Percentiles rank a stretch among this genome's conserved stretches.
Conservation (phyloP, 2,797 vertebrate genomes). For the Oophaga sylvatica region DNA sequence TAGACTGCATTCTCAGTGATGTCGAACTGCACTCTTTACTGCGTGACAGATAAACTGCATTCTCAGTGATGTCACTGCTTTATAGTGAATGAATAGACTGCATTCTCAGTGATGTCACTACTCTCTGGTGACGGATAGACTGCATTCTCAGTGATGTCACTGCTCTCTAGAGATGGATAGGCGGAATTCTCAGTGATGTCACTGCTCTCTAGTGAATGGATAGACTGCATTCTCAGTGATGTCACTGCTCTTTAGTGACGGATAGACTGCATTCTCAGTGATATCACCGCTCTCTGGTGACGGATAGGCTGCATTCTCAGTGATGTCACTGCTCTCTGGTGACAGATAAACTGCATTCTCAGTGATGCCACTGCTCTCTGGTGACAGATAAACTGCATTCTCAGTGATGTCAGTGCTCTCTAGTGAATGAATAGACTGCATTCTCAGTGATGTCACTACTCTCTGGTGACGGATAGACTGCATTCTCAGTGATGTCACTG, state of each 20-base stretch:
- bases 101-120: neutral
- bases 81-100: neutral
- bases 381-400: neutral
- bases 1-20: neutral
- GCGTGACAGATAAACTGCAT: neutral
- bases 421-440: neutral
- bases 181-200: neutral
- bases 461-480: neutral
- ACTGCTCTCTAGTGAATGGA: neutral
- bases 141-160: neutral
- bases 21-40: neutral
- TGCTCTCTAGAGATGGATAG: neutral
- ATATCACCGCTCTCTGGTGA: neutral
- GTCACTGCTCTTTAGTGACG: neutral
- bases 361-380: neutral
- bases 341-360: neutral
- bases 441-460: neutral
- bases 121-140: neutral
- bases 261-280: neutral
- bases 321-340: neutral
- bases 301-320: neutral
- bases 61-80: neutral
- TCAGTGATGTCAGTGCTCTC: neutral
- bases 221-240: conserved; percentile 6
- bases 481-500: neutral